phyloP scores from a whole-genome alignment of 2,113 vertebrate species.

The Ammospiza nelsoni region DNA sequence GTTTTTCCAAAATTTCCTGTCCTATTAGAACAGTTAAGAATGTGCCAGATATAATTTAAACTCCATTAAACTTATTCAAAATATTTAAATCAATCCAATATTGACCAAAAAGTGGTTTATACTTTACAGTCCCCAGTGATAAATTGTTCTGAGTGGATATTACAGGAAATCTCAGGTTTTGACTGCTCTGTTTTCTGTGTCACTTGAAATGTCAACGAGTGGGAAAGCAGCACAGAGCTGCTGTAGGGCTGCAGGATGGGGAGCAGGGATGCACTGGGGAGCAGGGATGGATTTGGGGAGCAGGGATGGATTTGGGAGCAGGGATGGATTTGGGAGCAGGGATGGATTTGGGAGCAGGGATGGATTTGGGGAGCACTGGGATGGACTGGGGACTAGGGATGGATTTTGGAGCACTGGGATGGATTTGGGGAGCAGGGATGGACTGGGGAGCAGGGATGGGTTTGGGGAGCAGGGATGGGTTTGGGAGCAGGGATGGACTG shows the following conservation, averaged over 20 bases:
- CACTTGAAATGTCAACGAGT: not conserved
- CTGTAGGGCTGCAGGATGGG: not conserved
- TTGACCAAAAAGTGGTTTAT: not conserved
- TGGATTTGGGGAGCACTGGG: no score
- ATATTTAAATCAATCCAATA: constrained; percentile 18
- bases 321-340: no score
- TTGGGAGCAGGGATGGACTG: no score
- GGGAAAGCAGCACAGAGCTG: not conserved
- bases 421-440: no score
- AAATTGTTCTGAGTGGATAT: not conserved
- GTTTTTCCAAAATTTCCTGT: not conserved
- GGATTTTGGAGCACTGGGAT: no score
- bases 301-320: no score
- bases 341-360: no score
- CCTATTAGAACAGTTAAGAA: not conserved
- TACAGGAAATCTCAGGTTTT: not conserved
- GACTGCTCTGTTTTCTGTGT: not conserved
- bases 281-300: not conserved
- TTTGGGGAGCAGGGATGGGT: no score
- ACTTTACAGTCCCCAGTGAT: not conserved
- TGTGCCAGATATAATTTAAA: constrained; percentile 20
- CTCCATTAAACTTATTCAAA: not conserved
- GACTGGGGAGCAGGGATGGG: no score
- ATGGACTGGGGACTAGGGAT: no score
- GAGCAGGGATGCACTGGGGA: not conserved